phyloP scores from a whole-genome alignment of 2,113 vertebrate species.

The Caretta caretta region DNA sequence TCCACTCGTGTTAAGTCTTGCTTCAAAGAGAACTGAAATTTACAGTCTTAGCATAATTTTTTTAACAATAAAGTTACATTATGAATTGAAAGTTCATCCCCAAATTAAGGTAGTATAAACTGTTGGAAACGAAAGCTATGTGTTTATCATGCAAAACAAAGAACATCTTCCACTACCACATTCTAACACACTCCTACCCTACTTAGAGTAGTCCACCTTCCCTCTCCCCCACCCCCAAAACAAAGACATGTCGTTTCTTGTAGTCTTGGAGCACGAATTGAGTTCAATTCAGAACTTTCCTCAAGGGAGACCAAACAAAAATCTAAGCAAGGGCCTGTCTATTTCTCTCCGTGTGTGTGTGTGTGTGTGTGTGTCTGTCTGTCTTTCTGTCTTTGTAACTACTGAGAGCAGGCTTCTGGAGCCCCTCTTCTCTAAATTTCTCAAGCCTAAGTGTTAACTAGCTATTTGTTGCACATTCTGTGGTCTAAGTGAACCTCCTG shows the following conservation, averaged over 20 bases:
- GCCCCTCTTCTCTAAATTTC: neutral
- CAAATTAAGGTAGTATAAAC: slow-evolving; percentile 19
- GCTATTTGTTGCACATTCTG: neutral
- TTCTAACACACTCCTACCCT: neutral
- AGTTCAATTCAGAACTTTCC: neutral
- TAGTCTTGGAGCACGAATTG: neutral
- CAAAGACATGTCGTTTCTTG: neutral
- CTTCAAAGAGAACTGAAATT: slow-evolving; percentile 75
- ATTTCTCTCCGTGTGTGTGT: neutral
- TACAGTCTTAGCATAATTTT: slow-evolving; percentile 44
- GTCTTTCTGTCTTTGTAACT: neutral
- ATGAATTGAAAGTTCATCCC: slow-evolving; percentile 27
- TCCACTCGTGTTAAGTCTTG: slow-evolving; percentile 75
- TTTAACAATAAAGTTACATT: neutral
- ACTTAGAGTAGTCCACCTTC: neutral
- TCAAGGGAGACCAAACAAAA: neutral
- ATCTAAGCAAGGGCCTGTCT: neutral
- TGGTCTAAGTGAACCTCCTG: neutral
- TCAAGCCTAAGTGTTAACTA: neutral
- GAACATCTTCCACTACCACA: neutral
- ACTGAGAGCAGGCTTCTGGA: neutral
- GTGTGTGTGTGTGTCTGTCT: accelerated
- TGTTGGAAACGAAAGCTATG: neutral
- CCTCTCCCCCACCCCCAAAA: neutral
- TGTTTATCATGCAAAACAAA: neutral